Evolutionary conservation across 2,888 invertebrate species (phyloP), one percentile per base, ranked within the genome.

Genomic region (Andrena bucephala): DNA sequence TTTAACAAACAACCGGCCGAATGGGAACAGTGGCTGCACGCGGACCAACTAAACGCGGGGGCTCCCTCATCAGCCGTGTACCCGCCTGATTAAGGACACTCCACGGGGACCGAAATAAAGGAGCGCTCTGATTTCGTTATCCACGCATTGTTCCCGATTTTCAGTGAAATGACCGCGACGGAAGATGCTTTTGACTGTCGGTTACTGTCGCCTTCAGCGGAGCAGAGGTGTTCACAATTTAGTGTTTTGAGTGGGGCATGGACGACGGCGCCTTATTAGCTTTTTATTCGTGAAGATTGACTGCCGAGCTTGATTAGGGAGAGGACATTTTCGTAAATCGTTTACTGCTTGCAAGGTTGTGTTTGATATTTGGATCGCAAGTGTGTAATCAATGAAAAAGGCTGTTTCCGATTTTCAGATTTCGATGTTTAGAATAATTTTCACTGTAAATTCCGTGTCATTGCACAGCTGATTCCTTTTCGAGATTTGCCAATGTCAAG

Each of bases 1-100:
- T 92, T 92, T 89, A 91, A 90, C 90, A 89, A 91, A 92, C 90
- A 87, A 86, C 85, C 86, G 83, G 83, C 70, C 85, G 79, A 78
- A 68, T 65, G 52, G 74, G 66, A 63, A 65, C 65, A 57, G 71
- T 31, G 63, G 65, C 16, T 75, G 75, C 66, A 66, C 72, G 68
- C 36, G 65, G 69, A 77, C 63, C 52, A 52, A 42, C 70, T 59
- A 74, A 69, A 77, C 29, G 62, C 54, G 62, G 72, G 62, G 67
- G 59, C 20, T 33, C 57, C n/a, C 54, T 52, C 27, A 16, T 70
- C 57, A 65, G 13, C 4, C 67, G 67, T 71, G 77, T 80, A 74
- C 73, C 78, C 60, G 62, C 71, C 78, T 77, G 88, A 87, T 88
- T 84, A 84, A 84, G 71, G 52, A 60, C 60, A 65, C 54, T 63